Evolutionary conservation across 2,888 invertebrate genomes (phyloP).

Genomic region (Carpatolechia fugitivella): DNA sequence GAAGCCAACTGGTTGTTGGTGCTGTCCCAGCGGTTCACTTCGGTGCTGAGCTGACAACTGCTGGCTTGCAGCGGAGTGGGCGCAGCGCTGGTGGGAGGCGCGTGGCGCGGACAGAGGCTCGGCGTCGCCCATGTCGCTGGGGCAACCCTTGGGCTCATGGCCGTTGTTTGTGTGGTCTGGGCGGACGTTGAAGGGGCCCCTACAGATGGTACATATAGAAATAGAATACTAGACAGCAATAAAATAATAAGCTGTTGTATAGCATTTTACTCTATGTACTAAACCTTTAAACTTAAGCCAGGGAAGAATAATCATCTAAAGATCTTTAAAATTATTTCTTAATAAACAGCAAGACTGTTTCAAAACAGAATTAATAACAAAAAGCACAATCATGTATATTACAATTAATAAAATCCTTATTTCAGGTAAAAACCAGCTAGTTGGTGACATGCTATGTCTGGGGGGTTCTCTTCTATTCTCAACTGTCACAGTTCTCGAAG

Average conservation of each 20-base stretch:
- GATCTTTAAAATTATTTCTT: too few species aligned
- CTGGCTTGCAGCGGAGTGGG: slow-evolving; percentile 92
- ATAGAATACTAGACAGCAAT: not conserved
- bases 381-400: too few species aligned
- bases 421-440: slow-evolving; percentile 86
- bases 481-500: slow-evolving; percentile 88
- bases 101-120: slow-evolving; percentile 87
- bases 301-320: too few species aligned
- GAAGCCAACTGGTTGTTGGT: slow-evolving; percentile 91
- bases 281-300: too few species aligned
- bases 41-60: slow-evolving; percentile 83
- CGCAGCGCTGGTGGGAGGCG: slow-evolving; percentile 88
- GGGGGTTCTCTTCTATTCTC: slow-evolving; percentile 89
- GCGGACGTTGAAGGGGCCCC: slow-evolving; percentile 88
- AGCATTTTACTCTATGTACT: too few species aligned
- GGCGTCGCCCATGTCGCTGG: slow-evolving; percentile 88
- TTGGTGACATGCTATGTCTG: slow-evolving; percentile 90
- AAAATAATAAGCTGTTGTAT: not conserved
- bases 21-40: slow-evolving; percentile 83
- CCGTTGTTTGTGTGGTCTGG: slow-evolving; percentile 90
- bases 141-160: slow-evolving; percentile 88
- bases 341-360: too few species aligned
- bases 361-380: too few species aligned
- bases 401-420: too few species aligned
- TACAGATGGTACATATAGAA: slow-evolving; percentile 77